Conservation (phyloP, 1,140 invertebrate species). For the Teleogryllus occipitalis region DNA sequence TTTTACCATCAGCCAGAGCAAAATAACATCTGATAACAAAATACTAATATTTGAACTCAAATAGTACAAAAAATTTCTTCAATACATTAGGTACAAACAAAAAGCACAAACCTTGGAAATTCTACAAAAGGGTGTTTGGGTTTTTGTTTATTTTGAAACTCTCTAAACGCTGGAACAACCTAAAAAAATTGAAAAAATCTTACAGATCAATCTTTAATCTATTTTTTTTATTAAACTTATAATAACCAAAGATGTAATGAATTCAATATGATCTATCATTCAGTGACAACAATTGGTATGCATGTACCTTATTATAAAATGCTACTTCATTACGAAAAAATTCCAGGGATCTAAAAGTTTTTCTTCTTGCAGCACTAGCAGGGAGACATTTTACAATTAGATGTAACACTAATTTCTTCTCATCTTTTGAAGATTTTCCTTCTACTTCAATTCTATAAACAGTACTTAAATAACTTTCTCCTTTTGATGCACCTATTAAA, state of each 20-base stretch:
- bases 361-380: slow-evolving; percentile 47
- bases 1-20: slow-evolving; percentile 45
- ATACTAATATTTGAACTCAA: background rate
- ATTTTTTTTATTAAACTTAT: too few relatives aligned
- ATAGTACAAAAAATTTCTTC: background rate
- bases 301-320: slow-evolving; percentile 50
- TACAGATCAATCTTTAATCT: background rate
- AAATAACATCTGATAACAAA: slow-evolving; percentile 41
- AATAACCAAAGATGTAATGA: too few relatives aligned
- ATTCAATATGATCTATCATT: too few relatives aligned
- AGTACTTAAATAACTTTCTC: slow-evolving; percentile 56
- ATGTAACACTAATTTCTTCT: slow-evolving; percentile 24
- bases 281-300: background rate
- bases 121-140: slow-evolving; percentile 42
- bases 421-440: slow-evolving; percentile 34
- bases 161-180: slow-evolving; percentile 39
- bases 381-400: slow-evolving; percentile 55
- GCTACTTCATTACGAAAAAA: slow-evolving; percentile 59
- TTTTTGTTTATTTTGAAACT: slow-evolving; percentile 42
- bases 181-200: slow-evolving; percentile 14
- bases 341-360: slow-evolving; percentile 53
- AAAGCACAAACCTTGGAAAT: slow-evolving; percentile 33
- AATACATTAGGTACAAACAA: background rate
- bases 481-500: slow-evolving; percentile 39
- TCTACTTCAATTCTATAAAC: slow-evolving; percentile 46